phyloP scores from a whole-genome alignment of 2,888 invertebrate genomes.

The Chaetogeoica ovagalla region DNA sequence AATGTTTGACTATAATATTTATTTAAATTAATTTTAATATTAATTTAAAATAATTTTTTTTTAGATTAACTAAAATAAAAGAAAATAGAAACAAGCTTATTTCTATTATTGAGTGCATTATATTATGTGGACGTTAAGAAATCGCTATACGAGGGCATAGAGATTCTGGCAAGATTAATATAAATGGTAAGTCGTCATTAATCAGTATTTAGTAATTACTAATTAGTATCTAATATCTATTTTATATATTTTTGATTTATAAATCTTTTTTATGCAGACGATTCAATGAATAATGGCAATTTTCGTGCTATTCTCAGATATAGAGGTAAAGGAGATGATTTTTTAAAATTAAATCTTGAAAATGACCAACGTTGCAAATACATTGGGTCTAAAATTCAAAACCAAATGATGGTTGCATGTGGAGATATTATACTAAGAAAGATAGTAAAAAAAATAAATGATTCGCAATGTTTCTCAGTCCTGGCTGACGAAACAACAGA shows the following conservation, averaged over 20 bases:
- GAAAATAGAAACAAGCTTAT: not conserved
- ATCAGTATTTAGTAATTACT: not conserved
- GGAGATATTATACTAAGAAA: too few species aligned
- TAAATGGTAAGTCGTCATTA: not conserved
- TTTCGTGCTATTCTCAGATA: not conserved
- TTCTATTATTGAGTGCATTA: not conserved
- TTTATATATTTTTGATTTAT: not conserved
- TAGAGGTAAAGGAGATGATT: not conserved
- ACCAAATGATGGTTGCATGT: not conserved
- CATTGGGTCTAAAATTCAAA: not conserved
- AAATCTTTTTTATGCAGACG: too few species aligned
- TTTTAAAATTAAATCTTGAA: not conserved
- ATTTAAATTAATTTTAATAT: not conserved
- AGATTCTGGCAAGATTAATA: not conserved
- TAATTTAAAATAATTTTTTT: not conserved
- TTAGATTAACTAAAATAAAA: not conserved
- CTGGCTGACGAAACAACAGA: too few species aligned
- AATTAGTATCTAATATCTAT: not conserved
- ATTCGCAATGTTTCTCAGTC: too few species aligned
- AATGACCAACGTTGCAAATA: too few species aligned
- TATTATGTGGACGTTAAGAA: not conserved
- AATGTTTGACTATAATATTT: not conserved
- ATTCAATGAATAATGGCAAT: not conserved
- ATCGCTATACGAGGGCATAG: not conserved
- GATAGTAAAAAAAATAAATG: too few species aligned